Evolutionary conservation across 2,113 vertebrate genomes (phyloP).

Genomic region (Callionymus lyra): DNA sequence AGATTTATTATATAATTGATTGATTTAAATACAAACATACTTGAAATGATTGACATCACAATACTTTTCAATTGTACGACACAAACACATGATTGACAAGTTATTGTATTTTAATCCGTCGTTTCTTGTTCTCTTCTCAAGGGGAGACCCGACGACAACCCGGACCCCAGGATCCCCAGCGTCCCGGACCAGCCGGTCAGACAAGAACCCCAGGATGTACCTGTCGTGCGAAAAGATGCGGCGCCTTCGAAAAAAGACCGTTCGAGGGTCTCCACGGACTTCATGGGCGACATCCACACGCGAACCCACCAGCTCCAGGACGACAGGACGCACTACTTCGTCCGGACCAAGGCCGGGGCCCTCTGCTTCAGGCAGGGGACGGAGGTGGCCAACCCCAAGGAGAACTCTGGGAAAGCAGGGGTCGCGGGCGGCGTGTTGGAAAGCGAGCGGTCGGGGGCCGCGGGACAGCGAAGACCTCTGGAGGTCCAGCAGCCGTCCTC

Average conservation of each 20-base stretch:
- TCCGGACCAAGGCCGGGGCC: conserved; percentile 85
- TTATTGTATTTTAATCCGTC: background rate
- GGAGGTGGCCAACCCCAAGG: conserved; percentile 71
- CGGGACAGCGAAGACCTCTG: conserved; percentile 46
- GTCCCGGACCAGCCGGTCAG: background rate
- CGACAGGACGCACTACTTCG: conserved; percentile 79
- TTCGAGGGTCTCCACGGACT: conserved; percentile 18
- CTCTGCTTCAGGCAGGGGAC: conserved; percentile 89
- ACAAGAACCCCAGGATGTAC: conserved; percentile 6
- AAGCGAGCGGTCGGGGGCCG: conserved; percentile 18
- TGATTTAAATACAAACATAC: too few species aligned
- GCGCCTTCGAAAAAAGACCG: background rate
- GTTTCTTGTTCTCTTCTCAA: conserved; percentile 2
- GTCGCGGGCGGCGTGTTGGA: conserved; percentile 40
- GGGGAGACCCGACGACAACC: conserved; percentile 24
- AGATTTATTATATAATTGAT: too few species aligned
- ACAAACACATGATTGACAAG: too few species aligned
- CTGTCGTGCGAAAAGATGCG: conserved; percentile 8
- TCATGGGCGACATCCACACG: conserved; percentile 69
- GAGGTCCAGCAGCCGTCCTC: conserved; percentile 39
- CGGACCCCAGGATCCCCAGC: conserved; percentile 20
- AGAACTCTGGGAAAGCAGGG: conserved; percentile 48
- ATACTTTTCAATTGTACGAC: too few species aligned
- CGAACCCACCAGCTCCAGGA: conserved; percentile 71
- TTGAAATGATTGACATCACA: too few species aligned